Base-by-base conservation (phyloP, 1,140 invertebrate genomes). In the Lucilia cuprina region DNA sequence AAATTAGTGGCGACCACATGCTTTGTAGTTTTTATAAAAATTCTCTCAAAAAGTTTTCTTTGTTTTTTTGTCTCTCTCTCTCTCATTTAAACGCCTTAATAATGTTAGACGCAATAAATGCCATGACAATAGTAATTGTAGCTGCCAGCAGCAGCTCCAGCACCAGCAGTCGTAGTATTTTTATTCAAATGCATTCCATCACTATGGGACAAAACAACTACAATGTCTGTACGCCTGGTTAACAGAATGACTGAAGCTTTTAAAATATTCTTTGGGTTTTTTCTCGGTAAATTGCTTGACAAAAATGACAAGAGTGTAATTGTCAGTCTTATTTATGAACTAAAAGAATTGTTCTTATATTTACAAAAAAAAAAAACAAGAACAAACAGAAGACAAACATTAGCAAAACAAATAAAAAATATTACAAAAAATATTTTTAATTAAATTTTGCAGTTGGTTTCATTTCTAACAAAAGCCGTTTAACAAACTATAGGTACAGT, bases 261-360 rank as follows among this genome's bases (percentile, higher is more conserved):
- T 70, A 21, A 41, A 19, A 70, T 70, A n/a, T 21, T 12, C n/a
- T 70, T 70, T 25, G 17, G 5, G 19, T 21, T 70, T 70, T 70
- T 70, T 70, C 8, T 70, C 49, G 13, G 25, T 13, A 10, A 70
- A 70, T 70, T 70, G 65, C 65, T 70, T 70, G n/a, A 70, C n/a
- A 70, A 70, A 70, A 70, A 70, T 70, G 65, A 70, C 65, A 70
- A 70, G n/a, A 70, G 65, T 25, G 65, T 70, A 70, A 70, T 70
- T 70, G 65, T 70, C 65, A 70, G n/a, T 21, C 10, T 2, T 2
- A 14, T 70, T 21, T 21, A 70, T 21, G 65, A 70, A 60, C 55
- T n/a, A 60, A 60, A 70, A 70, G 65, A 25, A 70, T 70, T 70
- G 65, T 21, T 10, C 65, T 13, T 8, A 12, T 55, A 55, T 41